phyloP scores from a whole-genome alignment of 2,113 vertebrate species.

The Serilophus lunatus region DNA sequence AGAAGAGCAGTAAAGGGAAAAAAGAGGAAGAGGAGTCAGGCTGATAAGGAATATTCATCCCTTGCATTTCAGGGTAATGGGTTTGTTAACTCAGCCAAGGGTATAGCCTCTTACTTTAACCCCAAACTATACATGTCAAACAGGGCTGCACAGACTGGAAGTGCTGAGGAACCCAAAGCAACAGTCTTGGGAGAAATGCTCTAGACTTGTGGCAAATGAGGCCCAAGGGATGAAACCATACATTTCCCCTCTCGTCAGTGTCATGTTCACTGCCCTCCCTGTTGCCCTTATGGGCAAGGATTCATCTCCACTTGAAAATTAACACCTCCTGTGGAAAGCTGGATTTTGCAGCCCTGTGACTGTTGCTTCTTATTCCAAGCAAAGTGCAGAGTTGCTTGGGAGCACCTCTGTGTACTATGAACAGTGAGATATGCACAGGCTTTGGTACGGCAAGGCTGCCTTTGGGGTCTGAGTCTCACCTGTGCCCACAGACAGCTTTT shows the following conservation, averaged over 20 bases:
- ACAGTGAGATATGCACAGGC: neutral
- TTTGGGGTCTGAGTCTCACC: neutral
- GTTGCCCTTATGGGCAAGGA: neutral
- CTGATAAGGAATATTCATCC: neutral
- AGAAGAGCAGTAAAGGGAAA: neutral
- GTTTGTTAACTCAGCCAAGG: neutral
- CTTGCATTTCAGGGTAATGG: neutral
- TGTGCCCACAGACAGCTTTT: neutral
- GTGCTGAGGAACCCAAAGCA: neutral
- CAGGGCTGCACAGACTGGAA: neutral
- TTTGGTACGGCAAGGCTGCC: neutral
- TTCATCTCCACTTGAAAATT: neutral
- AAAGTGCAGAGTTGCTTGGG: neutral
- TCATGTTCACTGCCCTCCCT: neutral
- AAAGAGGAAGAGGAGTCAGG: neutral
- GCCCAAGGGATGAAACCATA: neutral
- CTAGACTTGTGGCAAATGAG: neutral
- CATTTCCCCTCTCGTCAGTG: neutral
- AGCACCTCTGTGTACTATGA: neutral
- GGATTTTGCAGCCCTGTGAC: neutral
- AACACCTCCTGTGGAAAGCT: neutral
- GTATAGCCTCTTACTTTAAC: neutral
- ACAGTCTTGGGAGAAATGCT: neutral
- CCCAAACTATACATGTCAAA: neutral
- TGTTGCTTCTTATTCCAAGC: neutral